These are phyloP conservation scores for Eristalis intricaria DNA, from an alignment of 2,888 invertebrate species.

Conservation along the genomic window DNA sequence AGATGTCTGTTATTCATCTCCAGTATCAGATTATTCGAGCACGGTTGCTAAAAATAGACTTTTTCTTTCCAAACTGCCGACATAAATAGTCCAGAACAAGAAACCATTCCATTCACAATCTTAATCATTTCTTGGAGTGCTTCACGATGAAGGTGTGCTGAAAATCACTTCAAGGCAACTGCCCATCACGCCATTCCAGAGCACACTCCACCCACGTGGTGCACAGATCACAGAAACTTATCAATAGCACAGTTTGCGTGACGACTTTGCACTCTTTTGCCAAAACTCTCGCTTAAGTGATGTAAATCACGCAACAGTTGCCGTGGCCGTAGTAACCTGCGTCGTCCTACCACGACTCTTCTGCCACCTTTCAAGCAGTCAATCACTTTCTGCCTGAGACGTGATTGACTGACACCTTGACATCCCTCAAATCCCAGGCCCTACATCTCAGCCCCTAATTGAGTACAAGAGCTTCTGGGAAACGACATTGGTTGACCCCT, in stretches of 20 bases:
- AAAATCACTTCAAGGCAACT: background rate
- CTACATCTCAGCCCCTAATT: background rate
- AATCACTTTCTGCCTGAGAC: conserved; percentile 4
- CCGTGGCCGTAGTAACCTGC: background rate
- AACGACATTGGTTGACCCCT: background rate
- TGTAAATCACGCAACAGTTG: conserved; percentile 9
- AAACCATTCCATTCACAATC: background rate
- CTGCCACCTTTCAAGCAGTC: conserved; percentile 21
- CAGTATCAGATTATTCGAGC: too few relatives aligned
- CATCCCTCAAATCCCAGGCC: conserved; percentile 2
- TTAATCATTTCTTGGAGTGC: background rate
- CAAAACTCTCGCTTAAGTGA: conserved; percentile 11
- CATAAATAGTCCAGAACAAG: background rate
- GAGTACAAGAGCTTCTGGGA: background rate
- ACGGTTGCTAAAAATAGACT: background rate
- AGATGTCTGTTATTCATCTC: too few relatives aligned
- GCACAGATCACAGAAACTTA: background rate
- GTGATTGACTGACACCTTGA: conserved; percentile 14
- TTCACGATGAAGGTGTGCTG: background rate
- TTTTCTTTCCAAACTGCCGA: background rate
- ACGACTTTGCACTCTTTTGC: background rate
- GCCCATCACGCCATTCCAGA: background rate
- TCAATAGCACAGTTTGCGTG: background rate
- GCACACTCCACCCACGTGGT: background rate
- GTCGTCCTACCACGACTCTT: conserved; percentile 19